These are phyloP conservation scores for Psilopogon haemacephalus DNA, from an alignment of 2,113 vertebrate genomes.

Conservation along the genomic window DNA sequence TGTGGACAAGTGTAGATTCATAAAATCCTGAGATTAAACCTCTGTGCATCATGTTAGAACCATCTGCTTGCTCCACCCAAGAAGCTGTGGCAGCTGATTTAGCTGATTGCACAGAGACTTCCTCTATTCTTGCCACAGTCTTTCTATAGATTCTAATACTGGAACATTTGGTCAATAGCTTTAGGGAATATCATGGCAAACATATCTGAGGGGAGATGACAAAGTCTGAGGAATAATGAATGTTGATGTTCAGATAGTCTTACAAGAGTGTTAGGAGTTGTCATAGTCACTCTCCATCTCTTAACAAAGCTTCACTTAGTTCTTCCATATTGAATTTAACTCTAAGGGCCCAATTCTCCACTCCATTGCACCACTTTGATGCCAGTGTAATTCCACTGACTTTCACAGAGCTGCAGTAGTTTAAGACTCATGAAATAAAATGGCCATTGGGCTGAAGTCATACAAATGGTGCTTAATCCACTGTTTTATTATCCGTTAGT, in stretches of 20 bases:
- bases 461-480: not conserved
- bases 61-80: slow-evolving; percentile 39
- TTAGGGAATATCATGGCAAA: slow-evolving; percentile 6
- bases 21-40: not conserved
- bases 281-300: not conserved
- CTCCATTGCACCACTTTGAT: not conserved
- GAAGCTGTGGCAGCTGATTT: slow-evolving; percentile 28
- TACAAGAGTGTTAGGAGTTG: not conserved
- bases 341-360: not conserved
- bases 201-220: not conserved
- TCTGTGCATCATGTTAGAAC: not conserved
- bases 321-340: not conserved
- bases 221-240: not conserved
- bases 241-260: not conserved
- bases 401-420: not conserved
- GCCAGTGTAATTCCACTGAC: not conserved
- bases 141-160: slow-evolving; percentile 4
- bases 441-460: not conserved
- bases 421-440: not conserved
- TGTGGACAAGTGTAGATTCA: not conserved
- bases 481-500: not conserved
- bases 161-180: slow-evolving; percentile 28
- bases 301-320: not conserved
- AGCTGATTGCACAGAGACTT: not conserved
- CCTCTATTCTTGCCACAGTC: not conserved